Base-by-base conservation (phyloP, 2,113 vertebrate genomes). In the Hydrochoerus hydrochaeris region DNA sequence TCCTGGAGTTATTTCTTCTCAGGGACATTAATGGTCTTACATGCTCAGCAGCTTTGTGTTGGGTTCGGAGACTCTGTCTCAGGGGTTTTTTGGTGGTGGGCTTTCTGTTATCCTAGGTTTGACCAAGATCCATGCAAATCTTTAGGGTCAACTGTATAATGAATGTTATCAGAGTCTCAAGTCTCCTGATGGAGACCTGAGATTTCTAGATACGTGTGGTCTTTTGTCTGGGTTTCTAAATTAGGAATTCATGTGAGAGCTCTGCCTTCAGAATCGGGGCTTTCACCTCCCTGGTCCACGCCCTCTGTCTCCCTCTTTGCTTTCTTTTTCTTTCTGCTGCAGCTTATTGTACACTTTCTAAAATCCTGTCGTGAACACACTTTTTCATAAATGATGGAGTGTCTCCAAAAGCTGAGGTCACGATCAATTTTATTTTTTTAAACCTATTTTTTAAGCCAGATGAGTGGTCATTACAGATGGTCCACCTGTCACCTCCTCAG, bases 101-200 rank as follows among this genome's bases (percentile, higher is more conserved):
- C 35, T 94, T 88, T 95, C 84, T 95, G 32, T 94, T 97, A 90
- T 69, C 12, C 63, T 78, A 85, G 26, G 38, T 92, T 73, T 96
- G 71, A 95, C 67, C 65, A 44, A 78, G 58, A 83, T 73, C 41
- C n/a, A 52, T 52, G 57, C 77, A 73, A 81, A 54, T 77, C 77
- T 94, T 92, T 91, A 75, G 38, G 75, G 83, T 85, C 71, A 83
- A 30, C 44, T 60, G 54, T 58, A 58, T 60, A 82, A 95, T 93
- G 49, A 94, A 80, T 93, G 41, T 49, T 96, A 96, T 92, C 91
- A 88, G 85, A 95, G 65, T 85, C 52, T 65, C 90, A 83, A 54
- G 95, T 96, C 91, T 94, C 69, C 65, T 84, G 24, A 7, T 71
- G 30, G 87, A 88, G 35, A 91, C 81, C 58, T 90, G 90, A 88